These are phyloP conservation scores for Sinella curviseta DNA, from an alignment of 1,140 invertebrate species.

Conservation along the genomic window DNA sequence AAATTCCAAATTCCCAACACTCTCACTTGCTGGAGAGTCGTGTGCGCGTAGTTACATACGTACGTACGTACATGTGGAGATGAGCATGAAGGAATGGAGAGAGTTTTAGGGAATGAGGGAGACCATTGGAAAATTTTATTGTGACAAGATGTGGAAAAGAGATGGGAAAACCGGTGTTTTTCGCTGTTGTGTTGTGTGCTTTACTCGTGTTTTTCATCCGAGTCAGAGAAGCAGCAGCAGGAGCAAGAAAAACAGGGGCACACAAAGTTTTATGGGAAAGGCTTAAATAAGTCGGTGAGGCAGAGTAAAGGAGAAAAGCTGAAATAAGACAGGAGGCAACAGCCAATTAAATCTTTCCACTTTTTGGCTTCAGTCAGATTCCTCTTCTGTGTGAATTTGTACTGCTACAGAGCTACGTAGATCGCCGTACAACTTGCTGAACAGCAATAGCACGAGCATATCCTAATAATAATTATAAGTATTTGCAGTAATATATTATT, in stretches of 20 bases:
- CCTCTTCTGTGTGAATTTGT: neutral
- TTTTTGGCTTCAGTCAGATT: slow-evolving; percentile 6
- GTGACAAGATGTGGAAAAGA: neutral
- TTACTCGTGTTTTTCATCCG: neutral
- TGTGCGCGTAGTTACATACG: neutral
- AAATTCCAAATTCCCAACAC: neutral
- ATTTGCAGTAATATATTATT: neutral
- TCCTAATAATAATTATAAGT: neutral
- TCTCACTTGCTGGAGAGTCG: neutral
- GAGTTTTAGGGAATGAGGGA: neutral
- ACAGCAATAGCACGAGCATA: too few species aligned
- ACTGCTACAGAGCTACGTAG: neutral
- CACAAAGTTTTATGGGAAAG: slow-evolving; percentile 8
- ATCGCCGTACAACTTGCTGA: too few species aligned
- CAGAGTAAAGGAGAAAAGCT: neutral
- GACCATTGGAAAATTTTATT: slow-evolving; percentile 13
- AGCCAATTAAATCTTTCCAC: slow-evolving; percentile 27
- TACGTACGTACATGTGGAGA: neutral
- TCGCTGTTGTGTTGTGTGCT: neutral
- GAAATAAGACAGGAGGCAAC: slow-evolving; percentile 27
- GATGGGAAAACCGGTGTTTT: neutral
- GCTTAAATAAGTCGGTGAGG: slow-evolving; percentile 18
- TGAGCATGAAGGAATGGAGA: neutral
- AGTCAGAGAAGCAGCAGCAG: neutral
- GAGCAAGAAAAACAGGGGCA: neutral